Base-by-base conservation (phyloP, 2,888 invertebrate species). In the Leptogaster cylindrica region DNA sequence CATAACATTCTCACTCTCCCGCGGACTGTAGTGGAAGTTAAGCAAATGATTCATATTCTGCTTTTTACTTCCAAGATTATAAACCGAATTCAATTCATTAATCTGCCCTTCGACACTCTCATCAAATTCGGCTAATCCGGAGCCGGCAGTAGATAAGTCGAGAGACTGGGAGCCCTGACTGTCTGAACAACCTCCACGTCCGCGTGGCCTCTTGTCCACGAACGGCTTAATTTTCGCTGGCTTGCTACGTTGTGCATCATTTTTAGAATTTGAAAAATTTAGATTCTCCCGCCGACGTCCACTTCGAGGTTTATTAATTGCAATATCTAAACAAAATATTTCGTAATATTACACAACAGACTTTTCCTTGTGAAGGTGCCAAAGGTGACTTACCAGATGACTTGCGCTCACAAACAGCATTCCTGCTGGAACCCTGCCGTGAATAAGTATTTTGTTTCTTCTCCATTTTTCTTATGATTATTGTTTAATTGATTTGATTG, bases 21-120 rank as follows among this genome's bases (percentile, higher is more conserved):
- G 85, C 50, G 90, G 86, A 71, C 88, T 87, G 80, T 91, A 93
- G 80, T 90, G 89, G 83, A 96, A 96, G 83, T 95, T 95, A 76
- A 95, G 87, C 87, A 96, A 87, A 86, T 95, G 93, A 83, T 93
- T 95, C 83, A 93, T 85, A 83, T 92, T 95, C 84, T 91, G 92
- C 85, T 94, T 94, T 82, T 92, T 94, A 82, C 91, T 91, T 83
- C 92, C 92, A 81, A 87, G 87, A 79, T 86, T 84, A 84, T 90
- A 88, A 76, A 92, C 89, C 79, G 93, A 93, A 84, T 92, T 92
- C 81, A 88, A 83, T 86, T 93, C 93, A 79, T 46, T 63, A 50
- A 28, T 28, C 76, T 74, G 73, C 68, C 69, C 72, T 70, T 73
- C 73, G 41, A 66, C 71, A 51, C 39, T 71, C 48, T 70, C 70